Conservation (phyloP, 2,113 vertebrate genomes). For the Vulpes lagopus region DNA sequence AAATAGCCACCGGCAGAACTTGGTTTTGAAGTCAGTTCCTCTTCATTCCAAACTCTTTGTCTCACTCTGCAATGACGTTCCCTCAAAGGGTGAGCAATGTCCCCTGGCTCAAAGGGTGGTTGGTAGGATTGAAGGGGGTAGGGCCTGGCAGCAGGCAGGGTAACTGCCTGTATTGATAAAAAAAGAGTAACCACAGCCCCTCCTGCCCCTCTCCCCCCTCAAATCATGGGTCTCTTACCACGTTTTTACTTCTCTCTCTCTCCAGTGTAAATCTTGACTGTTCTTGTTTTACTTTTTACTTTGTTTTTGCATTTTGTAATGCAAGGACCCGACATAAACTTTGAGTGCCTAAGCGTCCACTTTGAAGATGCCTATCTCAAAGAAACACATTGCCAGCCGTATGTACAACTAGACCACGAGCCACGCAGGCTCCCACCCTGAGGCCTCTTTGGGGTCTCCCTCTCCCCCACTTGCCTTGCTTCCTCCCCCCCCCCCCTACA, state of each 20-base stretch:
- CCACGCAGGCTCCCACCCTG: neutral
- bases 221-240: neutral
- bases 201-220: rapidly evolving
- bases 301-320: neutral
- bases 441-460: neutral
- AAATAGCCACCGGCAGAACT: neutral
- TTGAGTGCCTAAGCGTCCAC: neutral
- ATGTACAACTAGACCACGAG: neutral
- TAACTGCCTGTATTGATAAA: neutral
- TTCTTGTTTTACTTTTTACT: neutral
- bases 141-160: neutral
- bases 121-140: neutral
- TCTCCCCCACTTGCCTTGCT: neutral
- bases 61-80: neutral
- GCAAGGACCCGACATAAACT: neutral
- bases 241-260: neutral
- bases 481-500: too few relatives aligned
- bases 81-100: neutral
- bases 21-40: slow-evolving; percentile 22
- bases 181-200: neutral
- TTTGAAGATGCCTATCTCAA: neutral
- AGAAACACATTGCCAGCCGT: neutral
- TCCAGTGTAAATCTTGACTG: neutral
- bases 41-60: neutral
- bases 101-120: rapidly evolving